Conservation (phyloP, 2,888 invertebrate genomes). For the Melinaea marsaeus region DNA sequence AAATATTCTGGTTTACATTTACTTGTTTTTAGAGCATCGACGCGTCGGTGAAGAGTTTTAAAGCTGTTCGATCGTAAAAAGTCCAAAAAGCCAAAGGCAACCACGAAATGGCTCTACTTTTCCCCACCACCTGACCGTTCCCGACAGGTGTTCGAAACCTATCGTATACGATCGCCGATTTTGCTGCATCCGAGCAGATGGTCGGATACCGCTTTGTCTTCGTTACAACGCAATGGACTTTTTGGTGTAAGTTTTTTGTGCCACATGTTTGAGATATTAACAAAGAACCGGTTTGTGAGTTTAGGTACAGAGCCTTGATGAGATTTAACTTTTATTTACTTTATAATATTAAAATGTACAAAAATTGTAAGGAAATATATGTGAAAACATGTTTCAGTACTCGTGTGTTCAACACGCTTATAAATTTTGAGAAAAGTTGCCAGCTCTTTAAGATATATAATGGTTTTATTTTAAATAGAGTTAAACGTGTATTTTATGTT, state of each 20-base stretch:
- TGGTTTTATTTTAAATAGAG: too few relatives aligned
- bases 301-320: background rate
- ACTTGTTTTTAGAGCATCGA: background rate
- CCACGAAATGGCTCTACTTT: constrained; percentile 40
- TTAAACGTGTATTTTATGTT: too few relatives aligned
- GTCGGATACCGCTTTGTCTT: constrained; percentile 32
- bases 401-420: too few relatives aligned
- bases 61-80: constrained; percentile 31
- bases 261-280: constrained; percentile 13
- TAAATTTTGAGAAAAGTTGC: too few relatives aligned
- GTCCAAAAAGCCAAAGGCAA: constrained; percentile 29
- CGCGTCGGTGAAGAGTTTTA: constrained; percentile 14
- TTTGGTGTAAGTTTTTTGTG: constrained; percentile 24
- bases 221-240: constrained; percentile 27
- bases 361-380: too few relatives aligned
- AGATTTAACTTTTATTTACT: too few relatives aligned
- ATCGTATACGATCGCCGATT: constrained; percentile 34
- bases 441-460: too few relatives aligned
- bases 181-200: constrained; percentile 35
- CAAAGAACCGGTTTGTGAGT: constrained; percentile 6
- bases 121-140: constrained; percentile 52
- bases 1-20: too few relatives aligned
- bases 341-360: too few relatives aligned
- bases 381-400: too few relatives aligned
- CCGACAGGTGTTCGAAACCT: constrained; percentile 57